These are phyloP conservation scores for Coranthus polyacanthus DNA, from an alignment of 2,797 vertebrate species.

Conservation along the genomic window DNA sequence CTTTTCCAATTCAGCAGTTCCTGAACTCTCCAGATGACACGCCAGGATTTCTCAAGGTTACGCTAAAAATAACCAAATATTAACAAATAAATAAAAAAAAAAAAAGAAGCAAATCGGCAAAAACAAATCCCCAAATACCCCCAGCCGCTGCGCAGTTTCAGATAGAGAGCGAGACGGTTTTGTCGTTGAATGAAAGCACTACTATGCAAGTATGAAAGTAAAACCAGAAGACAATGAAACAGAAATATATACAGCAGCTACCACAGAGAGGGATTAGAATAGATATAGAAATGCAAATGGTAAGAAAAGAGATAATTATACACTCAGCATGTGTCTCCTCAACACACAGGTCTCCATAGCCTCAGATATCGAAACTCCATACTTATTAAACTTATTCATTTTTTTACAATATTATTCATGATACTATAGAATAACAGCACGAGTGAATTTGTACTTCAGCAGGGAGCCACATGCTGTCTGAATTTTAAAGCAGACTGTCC, in stretches of 20 bases:
- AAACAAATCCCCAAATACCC: constrained; percentile 38
- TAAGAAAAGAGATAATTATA: constrained; percentile 59
- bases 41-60: too few relatives aligned
- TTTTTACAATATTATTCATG: constrained; percentile 19
- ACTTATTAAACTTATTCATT: constrained; percentile 27
- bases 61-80: constrained; percentile 51
- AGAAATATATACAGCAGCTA: constrained; percentile 44
- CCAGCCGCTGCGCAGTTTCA: constrained; percentile 20
- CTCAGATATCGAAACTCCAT: constrained; percentile 26
- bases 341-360: constrained; percentile 34
- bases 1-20: constrained; percentile 73
- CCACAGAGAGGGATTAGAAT: constrained; percentile 48
- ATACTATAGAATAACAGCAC: background rate
- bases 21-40: constrained; percentile 55
- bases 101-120: constrained; percentile 44
- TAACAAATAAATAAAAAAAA: constrained; percentile 17
- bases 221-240: constrained; percentile 15
- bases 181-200: constrained; percentile 23
- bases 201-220: constrained; percentile 36
- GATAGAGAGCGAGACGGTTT: constrained; percentile 35
- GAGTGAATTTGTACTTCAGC: too few relatives aligned
- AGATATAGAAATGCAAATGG: constrained; percentile 46
- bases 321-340: constrained; percentile 56
- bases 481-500: too few relatives aligned
- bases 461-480: background rate